Base-by-base conservation (phyloP, 2,888 invertebrate genomes). In the Disparrhopalites patrizii region DNA sequence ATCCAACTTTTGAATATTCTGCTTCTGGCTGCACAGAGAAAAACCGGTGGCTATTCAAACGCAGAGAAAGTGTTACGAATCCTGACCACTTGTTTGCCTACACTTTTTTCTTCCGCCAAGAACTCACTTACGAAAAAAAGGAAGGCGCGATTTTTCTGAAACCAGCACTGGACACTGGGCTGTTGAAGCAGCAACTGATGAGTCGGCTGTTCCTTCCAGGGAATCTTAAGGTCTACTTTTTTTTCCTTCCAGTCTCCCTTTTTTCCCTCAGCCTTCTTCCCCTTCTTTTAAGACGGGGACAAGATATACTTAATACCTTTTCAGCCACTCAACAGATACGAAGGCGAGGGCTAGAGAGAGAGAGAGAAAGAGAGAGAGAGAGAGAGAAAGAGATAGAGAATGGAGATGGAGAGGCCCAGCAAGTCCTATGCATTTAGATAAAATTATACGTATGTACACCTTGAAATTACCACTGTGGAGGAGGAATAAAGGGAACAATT, bases 101-200 rank as follows among this genome's bases (percentile, higher is more conserved):
- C n/a, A n/a, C n/a, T n/a, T n/a, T n/a, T n/a, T n/a, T n/a, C n/a
- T n/a, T n/a, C n/a, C n/a, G n/a, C n/a, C n/a, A n/a, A n/a, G n/a
- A n/a, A n/a, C n/a, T n/a, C n/a, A n/a, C n/a, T n/a, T n/a, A n/a
- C n/a, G n/a, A n/a, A n/a, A n/a, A n/a, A n/a, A n/a, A n/a, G n/a
- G n/a, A n/a, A 23, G 47, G 47, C 47, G 47, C 47, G 47, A 47
- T 47, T 47, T 47, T 25, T 23, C 8, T 47, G 47, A 23, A 47
- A 55, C 30, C 36, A 25, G 38, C 25, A 15, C 31, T 58, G 60
- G 43, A 61, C 47, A 47, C 50, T 13, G 31, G 31, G 30, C 33
- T 47, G 47, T 47, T 50, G 47, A 33, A 50, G 36, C 47, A 43
- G 60, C 60, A 61, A 61, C 60, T 61, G 60, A 61, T 61, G 50